These are phyloP conservation scores for Dione juno DNA, from an alignment of 2,888 invertebrate genomes.

Conservation along the genomic window DNA sequence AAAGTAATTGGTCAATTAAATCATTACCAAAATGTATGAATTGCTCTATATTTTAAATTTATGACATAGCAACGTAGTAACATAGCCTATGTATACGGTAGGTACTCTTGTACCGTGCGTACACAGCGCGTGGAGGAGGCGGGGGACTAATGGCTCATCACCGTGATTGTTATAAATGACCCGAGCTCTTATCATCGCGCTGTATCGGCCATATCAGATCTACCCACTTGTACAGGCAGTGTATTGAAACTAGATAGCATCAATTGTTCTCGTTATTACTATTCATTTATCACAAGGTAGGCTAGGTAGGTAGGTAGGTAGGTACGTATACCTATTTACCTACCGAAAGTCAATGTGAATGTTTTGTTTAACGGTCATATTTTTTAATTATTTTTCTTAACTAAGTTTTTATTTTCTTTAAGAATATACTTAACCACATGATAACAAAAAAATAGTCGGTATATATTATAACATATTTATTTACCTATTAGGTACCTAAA, in stretches of 20 bases:
- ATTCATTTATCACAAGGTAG: too few relatives aligned
- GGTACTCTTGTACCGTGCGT: too few relatives aligned
- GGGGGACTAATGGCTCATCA: constrained; percentile 24
- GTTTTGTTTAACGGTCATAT: neutral
- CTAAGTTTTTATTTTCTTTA: neutral
- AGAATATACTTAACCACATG: neutral
- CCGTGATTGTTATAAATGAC: constrained; percentile 38
- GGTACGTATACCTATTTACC: neutral
- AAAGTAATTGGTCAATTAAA: too few relatives aligned
- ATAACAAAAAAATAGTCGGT: too few relatives aligned
- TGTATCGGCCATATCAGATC: constrained; percentile 12
- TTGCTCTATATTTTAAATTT: too few relatives aligned
- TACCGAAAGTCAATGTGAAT: neutral
- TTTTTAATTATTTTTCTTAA: neutral
- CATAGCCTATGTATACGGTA: too few relatives aligned
- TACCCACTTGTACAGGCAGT: neutral
- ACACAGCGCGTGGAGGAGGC: constrained; percentile 42
- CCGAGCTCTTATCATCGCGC: constrained; percentile 17
- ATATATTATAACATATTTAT: too few relatives aligned
- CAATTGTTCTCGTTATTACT: neutral
- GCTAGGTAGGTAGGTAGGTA: too few relatives aligned
- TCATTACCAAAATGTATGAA: too few relatives aligned
- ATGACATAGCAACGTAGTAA: too few relatives aligned
- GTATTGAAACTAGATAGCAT: constrained; percentile 1
- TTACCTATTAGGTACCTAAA: too few relatives aligned